Evolutionary conservation across 1,140 invertebrate genomes (phyloP).

Genomic region (Holcopasites calliopsidis): DNA sequence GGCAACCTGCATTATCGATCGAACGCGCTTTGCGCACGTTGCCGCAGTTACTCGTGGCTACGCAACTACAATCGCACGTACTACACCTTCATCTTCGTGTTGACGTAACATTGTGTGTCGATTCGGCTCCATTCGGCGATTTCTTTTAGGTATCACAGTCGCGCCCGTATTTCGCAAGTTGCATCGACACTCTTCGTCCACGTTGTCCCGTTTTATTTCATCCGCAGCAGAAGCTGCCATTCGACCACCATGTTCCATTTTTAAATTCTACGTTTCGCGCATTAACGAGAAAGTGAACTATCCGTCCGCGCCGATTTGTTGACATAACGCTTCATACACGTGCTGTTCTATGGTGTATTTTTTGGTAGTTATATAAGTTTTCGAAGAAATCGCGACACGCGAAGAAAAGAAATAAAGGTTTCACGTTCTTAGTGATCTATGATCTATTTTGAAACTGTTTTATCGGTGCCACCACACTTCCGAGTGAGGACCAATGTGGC

Average conservation of each 20-base stretch:
- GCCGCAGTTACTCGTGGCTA: conserved; percentile 50
- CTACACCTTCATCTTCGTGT: not conserved
- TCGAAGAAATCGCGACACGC: not conserved
- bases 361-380: not conserved
- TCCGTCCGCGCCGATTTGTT: not conserved
- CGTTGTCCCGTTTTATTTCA: not conserved
- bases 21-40: conserved; percentile 42
- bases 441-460: conserved; percentile 33
- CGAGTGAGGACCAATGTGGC: conserved; percentile 5
- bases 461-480: conserved; percentile 4
- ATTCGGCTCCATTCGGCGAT: not conserved
- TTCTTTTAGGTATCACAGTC: not conserved
- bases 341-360: too few species aligned
- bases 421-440: not conserved
- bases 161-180: not conserved
- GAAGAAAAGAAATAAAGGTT: not conserved
- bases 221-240: not conserved
- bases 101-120: not conserved
- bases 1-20: conserved; percentile 64
- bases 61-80: conserved; percentile 24
- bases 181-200: too few species aligned
- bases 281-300: not conserved
- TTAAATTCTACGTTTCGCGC: conserved; percentile 22
- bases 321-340: not conserved
- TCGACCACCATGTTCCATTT: conserved; percentile 25